Evolutionary conservation across 1,140 invertebrate species (phyloP).

Genomic region (Neodiprion lecontei): DNA sequence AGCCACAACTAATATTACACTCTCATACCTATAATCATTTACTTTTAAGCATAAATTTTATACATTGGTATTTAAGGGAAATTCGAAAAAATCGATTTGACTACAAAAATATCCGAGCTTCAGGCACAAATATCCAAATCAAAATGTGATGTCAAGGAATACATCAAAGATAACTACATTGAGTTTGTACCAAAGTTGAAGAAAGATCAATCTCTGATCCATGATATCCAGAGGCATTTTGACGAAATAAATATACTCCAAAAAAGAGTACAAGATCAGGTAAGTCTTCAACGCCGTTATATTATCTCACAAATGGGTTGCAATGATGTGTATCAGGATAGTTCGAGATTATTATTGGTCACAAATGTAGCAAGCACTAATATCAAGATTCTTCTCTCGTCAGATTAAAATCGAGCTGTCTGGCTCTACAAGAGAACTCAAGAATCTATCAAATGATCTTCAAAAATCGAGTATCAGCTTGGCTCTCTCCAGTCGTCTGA

Average conservation of each 20-base stretch:
- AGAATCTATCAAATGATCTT: constrained; percentile 61
- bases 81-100: constrained; percentile 46
- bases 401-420: constrained; percentile 66
- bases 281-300: constrained; percentile 27
- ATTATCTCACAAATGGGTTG: neutral
- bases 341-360: neutral
- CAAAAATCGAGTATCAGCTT: constrained; percentile 62
- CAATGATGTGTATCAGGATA: constrained; percentile 4
- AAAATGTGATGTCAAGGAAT: constrained; percentile 64
- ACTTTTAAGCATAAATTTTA: constrained; percentile 2
- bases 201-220: constrained; percentile 60
- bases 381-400: constrained; percentile 22
- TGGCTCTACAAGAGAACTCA: constrained; percentile 64
- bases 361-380: constrained; percentile 11
- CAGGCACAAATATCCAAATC: constrained; percentile 63
- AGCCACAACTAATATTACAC: neutral
- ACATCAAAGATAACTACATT: constrained; percentile 63
- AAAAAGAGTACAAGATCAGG: constrained; percentile 61
- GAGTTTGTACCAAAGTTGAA: constrained; percentile 62
- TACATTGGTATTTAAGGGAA: constrained; percentile 33
- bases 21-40: neutral
- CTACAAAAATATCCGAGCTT: constrained; percentile 63
- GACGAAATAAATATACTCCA: constrained; percentile 61
- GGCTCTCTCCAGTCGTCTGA: constrained; percentile 60
- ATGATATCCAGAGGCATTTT: constrained; percentile 58